These are phyloP conservation scores for Metacarcinus magister DNA, from an alignment of 2,888 invertebrate genomes.

Conservation along the genomic window DNA sequence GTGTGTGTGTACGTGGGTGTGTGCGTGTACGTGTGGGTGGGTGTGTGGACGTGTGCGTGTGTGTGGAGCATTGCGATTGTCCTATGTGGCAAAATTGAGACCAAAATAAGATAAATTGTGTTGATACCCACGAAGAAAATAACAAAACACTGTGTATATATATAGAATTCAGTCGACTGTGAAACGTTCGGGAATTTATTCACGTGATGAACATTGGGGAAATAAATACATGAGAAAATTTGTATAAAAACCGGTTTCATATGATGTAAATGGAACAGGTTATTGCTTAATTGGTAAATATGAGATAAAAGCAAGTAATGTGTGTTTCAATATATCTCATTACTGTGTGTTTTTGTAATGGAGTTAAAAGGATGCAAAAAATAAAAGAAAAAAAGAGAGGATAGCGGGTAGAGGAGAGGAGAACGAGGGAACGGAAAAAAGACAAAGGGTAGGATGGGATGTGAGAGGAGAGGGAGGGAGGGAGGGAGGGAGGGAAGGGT, in stretches of 20 bases:
- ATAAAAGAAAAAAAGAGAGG: not conserved
- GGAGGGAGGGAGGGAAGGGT: not conserved
- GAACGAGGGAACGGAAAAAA: not conserved
- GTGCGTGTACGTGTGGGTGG: not conserved
- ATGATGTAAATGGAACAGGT: not conserved
- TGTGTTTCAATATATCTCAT: not conserved
- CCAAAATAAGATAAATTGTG: slow-evolving; percentile 3
- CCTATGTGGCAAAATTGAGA: not conserved
- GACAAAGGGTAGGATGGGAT: not conserved
- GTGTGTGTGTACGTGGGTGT: slow-evolving; percentile 54
- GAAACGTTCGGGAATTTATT: not conserved
- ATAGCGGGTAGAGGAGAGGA: not conserved
- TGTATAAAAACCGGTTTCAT: not conserved
- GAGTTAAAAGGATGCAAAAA: not conserved
- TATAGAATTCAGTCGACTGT: not conserved
- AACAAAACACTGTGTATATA: not conserved
- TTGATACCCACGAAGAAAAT: not conserved
- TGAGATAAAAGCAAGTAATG: not conserved
- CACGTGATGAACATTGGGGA: not conserved
- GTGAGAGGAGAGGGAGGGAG: not conserved
- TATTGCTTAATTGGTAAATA: slow-evolving; percentile 2
- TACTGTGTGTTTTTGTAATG: not conserved
- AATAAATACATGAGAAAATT: not conserved
- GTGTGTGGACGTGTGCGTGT: not conserved
- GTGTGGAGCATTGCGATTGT: not conserved